Base-by-base conservation (phyloP, 2,888 invertebrate genomes). In the Pollenia griseotomentosa region DNA sequence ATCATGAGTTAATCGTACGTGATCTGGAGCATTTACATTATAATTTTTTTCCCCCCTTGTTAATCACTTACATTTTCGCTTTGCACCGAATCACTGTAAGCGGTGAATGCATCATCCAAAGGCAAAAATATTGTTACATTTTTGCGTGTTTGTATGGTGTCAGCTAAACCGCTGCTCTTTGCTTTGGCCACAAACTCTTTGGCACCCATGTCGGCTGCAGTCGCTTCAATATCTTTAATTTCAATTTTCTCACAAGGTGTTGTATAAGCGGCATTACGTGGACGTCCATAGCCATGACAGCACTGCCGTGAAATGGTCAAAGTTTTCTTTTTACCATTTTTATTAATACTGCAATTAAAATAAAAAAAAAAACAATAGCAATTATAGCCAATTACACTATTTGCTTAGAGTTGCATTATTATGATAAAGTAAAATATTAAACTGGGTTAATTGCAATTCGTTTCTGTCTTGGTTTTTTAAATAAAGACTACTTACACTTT, bases 111-210 rank as follows among this genome's bases (percentile, higher is more conserved):
- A 19, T 93, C 93, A 91, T 96, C 95, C 11, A 95, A 94, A 78
- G 95, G 96, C 51, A 95, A 95, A 89, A 96, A 95, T 7, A 96
- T 89, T 0, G 96, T 96, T 46, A 95, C 93, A 90, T 96, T 96
- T 88, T 91, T 91, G 88, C 89, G 88, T 48, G 89, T 89, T 12
- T 93, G 93, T 68, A 95, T 90, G 88, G 93, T 94, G 7, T 94
- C 93, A 16, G 94, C 93, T 71, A 95, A 90, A 4, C 94, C 94
- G 9, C 94, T 94, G 23, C 93, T 94, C 88, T 94, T 94, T 14
- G 95, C 94, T 88, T 95, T 93, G 68, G 94, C 93, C 57, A 94
- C 93, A 91, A 96, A 96, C 91, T 95, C 95, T 80, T 94, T 94
- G 66, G 94, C 94, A 46, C 95, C 95, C 90, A 96, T 91, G 73